A percentile compares a stretch with the other conserved stretches of the same genome.
Evolutionary conservation across 2,888 invertebrate species (phyloP).

Genomic region (Erannis defoliaria): DNA sequence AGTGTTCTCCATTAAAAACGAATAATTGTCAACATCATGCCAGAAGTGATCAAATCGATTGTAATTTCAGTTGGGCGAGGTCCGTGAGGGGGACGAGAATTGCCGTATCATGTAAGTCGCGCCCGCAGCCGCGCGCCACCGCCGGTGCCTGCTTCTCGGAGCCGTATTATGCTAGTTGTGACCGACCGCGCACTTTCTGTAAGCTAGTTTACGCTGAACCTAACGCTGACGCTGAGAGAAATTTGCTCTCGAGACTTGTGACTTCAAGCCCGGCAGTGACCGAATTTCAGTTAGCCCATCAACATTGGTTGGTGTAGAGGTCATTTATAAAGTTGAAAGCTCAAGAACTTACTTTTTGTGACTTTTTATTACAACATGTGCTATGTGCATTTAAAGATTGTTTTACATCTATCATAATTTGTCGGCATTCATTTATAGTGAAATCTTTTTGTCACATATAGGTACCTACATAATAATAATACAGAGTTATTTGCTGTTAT

Average conservation of each 20-base stretch:
- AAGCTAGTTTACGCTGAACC: constrained; percentile 35
- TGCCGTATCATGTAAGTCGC: constrained; percentile 77
- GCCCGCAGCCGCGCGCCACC: constrained; percentile 14
- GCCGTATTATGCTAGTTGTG: background rate
- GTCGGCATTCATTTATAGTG: too few relatives aligned
- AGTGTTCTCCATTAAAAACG: too few relatives aligned
- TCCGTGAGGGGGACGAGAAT: constrained; percentile 79
- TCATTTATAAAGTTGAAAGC: background rate
- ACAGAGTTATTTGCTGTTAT: background rate
- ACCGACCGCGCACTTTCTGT: constrained; percentile 48
- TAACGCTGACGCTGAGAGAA: constrained; percentile 17
- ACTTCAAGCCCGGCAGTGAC: background rate
- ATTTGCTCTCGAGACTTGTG: background rate
- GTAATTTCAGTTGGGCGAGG: constrained; percentile 68
- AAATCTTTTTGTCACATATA: too few relatives aligned
- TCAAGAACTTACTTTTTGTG: too few relatives aligned
- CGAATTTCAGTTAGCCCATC: background rate
- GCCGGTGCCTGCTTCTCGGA: constrained; percentile 31
- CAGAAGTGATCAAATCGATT: too few relatives aligned
- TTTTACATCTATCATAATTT: too few relatives aligned
- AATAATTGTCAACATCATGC: too few relatives aligned
- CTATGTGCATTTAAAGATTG: too few relatives aligned
- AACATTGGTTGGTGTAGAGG: background rate
- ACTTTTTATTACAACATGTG: too few relatives aligned
- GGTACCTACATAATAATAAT: too few relatives aligned